These are phyloP conservation scores for Lycaon pictus DNA, from an alignment of 2,113 vertebrate genomes.

Conservation along the genomic window DNA sequence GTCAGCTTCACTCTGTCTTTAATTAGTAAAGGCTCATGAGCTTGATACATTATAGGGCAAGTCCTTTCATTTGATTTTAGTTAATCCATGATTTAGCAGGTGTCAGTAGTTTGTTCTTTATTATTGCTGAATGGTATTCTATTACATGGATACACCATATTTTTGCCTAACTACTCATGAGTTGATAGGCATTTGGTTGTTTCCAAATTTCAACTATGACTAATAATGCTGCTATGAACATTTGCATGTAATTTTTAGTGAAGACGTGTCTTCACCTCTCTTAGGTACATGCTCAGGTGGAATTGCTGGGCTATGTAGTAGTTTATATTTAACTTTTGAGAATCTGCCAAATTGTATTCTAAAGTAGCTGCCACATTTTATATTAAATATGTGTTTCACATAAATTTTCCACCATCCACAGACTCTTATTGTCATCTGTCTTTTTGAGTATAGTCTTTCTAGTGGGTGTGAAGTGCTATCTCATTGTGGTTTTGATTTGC, in stretches of 20 bases:
- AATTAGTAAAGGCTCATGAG: not conserved
- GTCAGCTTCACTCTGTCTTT: not conserved
- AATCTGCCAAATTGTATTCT: not conserved
- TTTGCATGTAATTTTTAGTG: not conserved
- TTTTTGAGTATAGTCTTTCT: not conserved
- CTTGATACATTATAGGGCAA: not conserved
- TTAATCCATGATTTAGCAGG: not conserved
- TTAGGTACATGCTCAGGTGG: not conserved
- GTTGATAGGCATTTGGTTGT: not conserved
- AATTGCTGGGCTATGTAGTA: not conserved
- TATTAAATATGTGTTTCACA: too few relatives aligned
- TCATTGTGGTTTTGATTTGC: constrained; percentile 25
- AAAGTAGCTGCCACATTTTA: not conserved
- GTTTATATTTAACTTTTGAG: constrained; percentile 52
- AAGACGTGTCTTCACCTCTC: not conserved
- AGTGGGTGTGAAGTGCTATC: not conserved
- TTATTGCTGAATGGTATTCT: not conserved
- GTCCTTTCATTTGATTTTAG: not conserved
- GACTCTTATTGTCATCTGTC: not conserved
- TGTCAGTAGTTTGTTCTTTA: not conserved
- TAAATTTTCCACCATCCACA: not conserved
- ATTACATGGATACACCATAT: not conserved
- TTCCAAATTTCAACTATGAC: not conserved
- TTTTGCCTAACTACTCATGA: not conserved
- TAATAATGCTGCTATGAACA: not conserved